Conservation (phyloP, 2,797 vertebrate species). For the Chaetophractus vellerosus region DNA sequence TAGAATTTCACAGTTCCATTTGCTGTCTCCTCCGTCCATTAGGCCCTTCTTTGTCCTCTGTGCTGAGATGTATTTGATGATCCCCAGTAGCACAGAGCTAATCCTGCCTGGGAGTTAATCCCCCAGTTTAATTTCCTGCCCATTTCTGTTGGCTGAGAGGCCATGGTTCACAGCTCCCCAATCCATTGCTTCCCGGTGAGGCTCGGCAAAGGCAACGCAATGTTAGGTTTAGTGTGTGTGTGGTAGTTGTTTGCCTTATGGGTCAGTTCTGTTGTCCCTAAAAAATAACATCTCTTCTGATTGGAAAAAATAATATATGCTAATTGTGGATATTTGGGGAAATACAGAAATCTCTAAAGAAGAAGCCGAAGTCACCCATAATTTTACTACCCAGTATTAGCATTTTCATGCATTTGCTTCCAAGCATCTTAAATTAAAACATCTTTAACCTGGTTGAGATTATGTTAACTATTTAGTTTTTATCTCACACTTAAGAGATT, state of each 20-base stretch:
- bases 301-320: slow-evolving; percentile 14
- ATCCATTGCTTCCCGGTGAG: not conserved
- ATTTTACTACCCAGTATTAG: not conserved
- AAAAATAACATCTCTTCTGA: slow-evolving; percentile 34
- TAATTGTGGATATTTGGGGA: slow-evolving; percentile 24
- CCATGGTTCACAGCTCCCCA: not conserved
- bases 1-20: slow-evolving; percentile 67
- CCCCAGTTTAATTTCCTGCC: slow-evolving; percentile 54
- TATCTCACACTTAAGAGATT: not conserved
- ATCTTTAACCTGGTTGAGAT: not conserved
- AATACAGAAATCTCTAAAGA: not conserved
- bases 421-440: slow-evolving; percentile 38
- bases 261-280: not conserved
- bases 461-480: slow-evolving; percentile 50
- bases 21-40: not conserved
- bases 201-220: not conserved
- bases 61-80: not conserved
- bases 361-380: slow-evolving; percentile 1
- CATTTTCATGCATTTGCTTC: slow-evolving; percentile 24
- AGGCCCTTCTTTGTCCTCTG: slow-evolving; percentile 9
- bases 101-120: slow-evolving; percentile 40
- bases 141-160: not conserved
- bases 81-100: slow-evolving; percentile 10
- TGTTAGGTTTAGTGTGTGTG: not conserved
- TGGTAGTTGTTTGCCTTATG: not conserved